Conservation (phyloP, 2,113 vertebrate species). For the Grallaria varia region DNA sequence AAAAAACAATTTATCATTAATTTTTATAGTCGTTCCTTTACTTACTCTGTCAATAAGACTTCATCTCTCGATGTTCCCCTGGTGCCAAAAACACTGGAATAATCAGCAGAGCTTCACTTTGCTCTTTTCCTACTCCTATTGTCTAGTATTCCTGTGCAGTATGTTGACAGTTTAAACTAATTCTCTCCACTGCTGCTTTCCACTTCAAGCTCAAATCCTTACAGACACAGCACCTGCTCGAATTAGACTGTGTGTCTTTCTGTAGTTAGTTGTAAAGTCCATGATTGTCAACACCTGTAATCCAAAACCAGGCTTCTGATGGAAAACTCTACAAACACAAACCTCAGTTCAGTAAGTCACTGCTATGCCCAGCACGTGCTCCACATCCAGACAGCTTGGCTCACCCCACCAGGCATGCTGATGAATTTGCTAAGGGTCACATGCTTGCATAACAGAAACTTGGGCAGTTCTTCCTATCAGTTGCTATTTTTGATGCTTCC, state of each 20-base stretch:
- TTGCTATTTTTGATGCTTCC: conserved; percentile 38
- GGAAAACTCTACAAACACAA: neutral
- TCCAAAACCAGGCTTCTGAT: neutral
- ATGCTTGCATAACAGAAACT: neutral
- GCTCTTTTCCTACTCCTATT: neutral
- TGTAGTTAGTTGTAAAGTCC: neutral
- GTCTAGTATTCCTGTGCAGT: neutral
- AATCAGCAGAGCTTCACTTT: neutral
- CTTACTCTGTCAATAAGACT: neutral
- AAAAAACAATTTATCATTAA: neutral
- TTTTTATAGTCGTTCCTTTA: neutral
- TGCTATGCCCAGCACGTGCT: fast-evolving
- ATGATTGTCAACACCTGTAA: neutral
- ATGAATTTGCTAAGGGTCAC: neutral
- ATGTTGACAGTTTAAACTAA: neutral
- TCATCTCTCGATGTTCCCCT: neutral
- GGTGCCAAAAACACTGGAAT: neutral
- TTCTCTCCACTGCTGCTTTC: neutral
- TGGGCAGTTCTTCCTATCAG: neutral
- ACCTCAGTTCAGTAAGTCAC: fast-evolving
- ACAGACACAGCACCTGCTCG: neutral
- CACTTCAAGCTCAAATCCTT: neutral
- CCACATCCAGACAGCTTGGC: neutral
- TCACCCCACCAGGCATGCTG: neutral
- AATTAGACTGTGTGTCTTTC: neutral